A percentile compares a stretch with the other conserved stretches of the same genome.
Evolutionary conservation across 2,113 vertebrate species (phyloP).

Genomic region (Synchiropus splendidus): DNA sequence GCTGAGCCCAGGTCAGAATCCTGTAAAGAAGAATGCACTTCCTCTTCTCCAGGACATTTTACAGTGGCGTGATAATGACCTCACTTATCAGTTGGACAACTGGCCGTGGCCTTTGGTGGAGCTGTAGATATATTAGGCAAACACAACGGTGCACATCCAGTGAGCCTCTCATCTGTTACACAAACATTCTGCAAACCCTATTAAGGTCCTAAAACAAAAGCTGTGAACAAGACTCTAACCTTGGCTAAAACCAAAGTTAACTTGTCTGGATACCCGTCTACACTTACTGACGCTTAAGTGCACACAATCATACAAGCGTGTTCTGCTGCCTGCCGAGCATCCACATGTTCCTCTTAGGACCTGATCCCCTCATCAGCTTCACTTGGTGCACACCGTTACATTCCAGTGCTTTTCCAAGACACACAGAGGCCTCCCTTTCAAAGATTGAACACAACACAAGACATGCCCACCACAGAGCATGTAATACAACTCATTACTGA

Average conservation of each 20-base stretch:
- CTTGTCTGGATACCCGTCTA: slow-evolving; percentile 25
- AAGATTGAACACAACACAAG: slow-evolving; percentile 55
- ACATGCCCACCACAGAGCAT: slow-evolving; percentile 59
- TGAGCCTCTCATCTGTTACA: no score
- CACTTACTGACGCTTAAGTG: slow-evolving; percentile 22
- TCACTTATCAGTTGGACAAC: no score
- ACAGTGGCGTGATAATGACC: no score
- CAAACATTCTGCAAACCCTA: no score
- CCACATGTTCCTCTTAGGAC: slow-evolving; percentile 55
- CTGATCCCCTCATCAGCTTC: slow-evolving; percentile 57
- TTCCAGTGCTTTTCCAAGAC: slow-evolving; percentile 58
- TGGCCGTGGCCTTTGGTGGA: no score
- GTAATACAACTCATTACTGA: slow-evolving; percentile 63
- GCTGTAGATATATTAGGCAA: no score
- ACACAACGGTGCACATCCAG: no score
- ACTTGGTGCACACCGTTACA: slow-evolving; percentile 60
- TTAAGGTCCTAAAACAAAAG: slow-evolving; percentile 29
- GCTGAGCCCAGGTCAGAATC: no score
- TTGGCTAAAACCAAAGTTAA: slow-evolving; percentile 12
- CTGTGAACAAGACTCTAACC: slow-evolving; percentile 30
- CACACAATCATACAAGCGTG: slow-evolving; percentile 27
- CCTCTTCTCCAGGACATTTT: no score
- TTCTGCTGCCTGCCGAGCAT: slow-evolving; percentile 45
- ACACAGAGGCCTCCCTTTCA: slow-evolving; percentile 51
- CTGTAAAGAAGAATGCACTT: no score